Base-by-base conservation (phyloP, 2,113 vertebrate species). In the Agapornis roseicollis region DNA sequence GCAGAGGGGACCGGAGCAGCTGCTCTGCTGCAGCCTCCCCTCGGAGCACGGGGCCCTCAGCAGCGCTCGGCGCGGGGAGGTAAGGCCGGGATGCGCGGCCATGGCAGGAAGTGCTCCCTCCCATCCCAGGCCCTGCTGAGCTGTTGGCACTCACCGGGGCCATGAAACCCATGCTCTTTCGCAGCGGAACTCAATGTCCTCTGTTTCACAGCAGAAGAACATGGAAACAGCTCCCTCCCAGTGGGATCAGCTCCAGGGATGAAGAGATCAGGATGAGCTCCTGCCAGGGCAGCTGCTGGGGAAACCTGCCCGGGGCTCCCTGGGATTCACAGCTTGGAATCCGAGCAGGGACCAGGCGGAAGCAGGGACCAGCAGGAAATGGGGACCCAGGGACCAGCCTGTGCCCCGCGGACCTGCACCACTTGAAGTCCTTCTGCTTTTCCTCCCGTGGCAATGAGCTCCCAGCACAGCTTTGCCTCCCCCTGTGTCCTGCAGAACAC, bases 401-500 rank as follows among this genome's bases (percentile, higher is more conserved):
- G 8, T n/a, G 55, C 33, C 20, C 55, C 23, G 55, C 4, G 33
- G 13, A n/a, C 33, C 33, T 23, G 20, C 33, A n/a, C 20, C 55
- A n/a, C 20, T 23, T 6, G 33, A 58, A 58, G 33, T n/a, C 20
- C 12, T 56, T 13, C 55, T 58, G 55, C 55, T 23, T 58, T n/a
- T n/a, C 3, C 33, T 6, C 33, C 1, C 13, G 22, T 13, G 33
- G 8, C 55, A 58, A 5, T 4, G 20, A 11, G 53, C 33, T 69
- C 64, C 46, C 74, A 13, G 47, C 39, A 10, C 11, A 4, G 35
- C 12, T 27, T 6, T 2, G 44, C 37, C 3, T 4, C 58, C 17
- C 58, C 35, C 77, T 0, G 42, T 1, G 58, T 17, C 25, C 76
- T 41, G 58, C 29, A 25, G 1, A 5, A 2, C 1, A 1, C 10